Evolutionary conservation across 2,797 vertebrate species (phyloP), one percentile per base, ranked within the genome.

Genomic region (Sciurus carolinensis): DNA sequence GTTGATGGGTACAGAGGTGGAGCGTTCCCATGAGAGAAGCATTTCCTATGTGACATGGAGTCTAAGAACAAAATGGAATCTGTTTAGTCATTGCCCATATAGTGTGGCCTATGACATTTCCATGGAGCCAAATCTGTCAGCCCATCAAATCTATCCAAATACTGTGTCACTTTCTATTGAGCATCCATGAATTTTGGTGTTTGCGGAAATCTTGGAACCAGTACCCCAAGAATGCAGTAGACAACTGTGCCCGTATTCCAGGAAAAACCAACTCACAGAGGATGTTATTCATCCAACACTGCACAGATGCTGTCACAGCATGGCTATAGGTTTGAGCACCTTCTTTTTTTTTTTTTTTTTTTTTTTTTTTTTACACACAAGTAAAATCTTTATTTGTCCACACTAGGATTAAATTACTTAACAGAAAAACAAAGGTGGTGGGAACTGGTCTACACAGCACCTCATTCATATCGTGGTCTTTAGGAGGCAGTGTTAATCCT

Each of bases 301-400:
- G 42, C 39, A 17, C 15, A 44, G 82, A 33, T 4, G 15, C 9
- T 3, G 0, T 62, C 17, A 28, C 2, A 0, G 30, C 15, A 59
- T 9, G 24, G 30, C 6, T 9, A 42, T 24, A 33, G 57, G 64
- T 87, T 17, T 33, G 62, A 50, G 36, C 36, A 36, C 36, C 36
- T 36, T 36, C 36, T 36, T 36, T 36, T 36, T 36, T 36, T 36
- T 9, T 39, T 22, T 39, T 39, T 39, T 39, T 39, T 39, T 39
- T 39, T 39, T 39, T 39, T 39, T 39, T 39, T 39, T 39, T 39
- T 39, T 71, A 88, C 71, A 94, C 77, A 96, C 50, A 97, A 95
- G 76, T 81, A 77, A 95, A 93, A 97, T 81, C 90, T 98, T 98
- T 98, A 97, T 98, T 97, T 95, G 88, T 96, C 47, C 92, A 97